These are phyloP conservation scores for Agonopterix heracliana DNA, from an alignment of 2,888 invertebrate species.

Conservation along the genomic window DNA sequence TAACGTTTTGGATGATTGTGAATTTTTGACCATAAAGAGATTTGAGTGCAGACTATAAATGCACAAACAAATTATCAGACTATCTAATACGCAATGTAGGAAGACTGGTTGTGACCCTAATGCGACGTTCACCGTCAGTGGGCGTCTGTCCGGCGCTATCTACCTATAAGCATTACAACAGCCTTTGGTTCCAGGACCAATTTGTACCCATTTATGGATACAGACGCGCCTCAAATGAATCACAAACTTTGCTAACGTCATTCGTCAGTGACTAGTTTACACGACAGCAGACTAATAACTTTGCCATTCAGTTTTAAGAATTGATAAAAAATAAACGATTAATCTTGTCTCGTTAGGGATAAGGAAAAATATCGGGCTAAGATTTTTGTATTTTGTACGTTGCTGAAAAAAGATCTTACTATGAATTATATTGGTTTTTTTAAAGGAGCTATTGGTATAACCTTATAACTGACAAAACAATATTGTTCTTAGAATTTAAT, in stretches of 20 bases:
- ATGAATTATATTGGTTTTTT: no score
- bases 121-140: conserved; percentile 18
- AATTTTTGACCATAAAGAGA: background rate
- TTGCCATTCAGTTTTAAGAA: background rate
- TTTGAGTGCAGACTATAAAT: background rate
- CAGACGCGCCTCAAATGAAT: conserved; percentile 24
- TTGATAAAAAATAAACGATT: no score
- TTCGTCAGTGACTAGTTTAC: conserved; percentile 14
- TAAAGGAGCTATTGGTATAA: no score
- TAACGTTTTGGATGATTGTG: background rate
- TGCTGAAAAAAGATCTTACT: no score
- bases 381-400: no score
- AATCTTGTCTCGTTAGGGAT: background rate
- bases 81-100: conserved; percentile 6
- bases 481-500: background rate
- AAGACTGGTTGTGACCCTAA: conserved; percentile 20
- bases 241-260: conserved; percentile 16
- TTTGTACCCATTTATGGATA: conserved; percentile 29
- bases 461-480: no score
- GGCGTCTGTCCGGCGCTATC: conserved; percentile 15
- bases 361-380: background rate
- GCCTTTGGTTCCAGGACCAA: conserved; percentile 23
- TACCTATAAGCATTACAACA: conserved; percentile 5
- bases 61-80: no score
- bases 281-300: background rate